These are phyloP conservation scores for Tolmerus cingulatus DNA, from an alignment of 2,888 invertebrate species.

Conservation along the genomic window DNA sequence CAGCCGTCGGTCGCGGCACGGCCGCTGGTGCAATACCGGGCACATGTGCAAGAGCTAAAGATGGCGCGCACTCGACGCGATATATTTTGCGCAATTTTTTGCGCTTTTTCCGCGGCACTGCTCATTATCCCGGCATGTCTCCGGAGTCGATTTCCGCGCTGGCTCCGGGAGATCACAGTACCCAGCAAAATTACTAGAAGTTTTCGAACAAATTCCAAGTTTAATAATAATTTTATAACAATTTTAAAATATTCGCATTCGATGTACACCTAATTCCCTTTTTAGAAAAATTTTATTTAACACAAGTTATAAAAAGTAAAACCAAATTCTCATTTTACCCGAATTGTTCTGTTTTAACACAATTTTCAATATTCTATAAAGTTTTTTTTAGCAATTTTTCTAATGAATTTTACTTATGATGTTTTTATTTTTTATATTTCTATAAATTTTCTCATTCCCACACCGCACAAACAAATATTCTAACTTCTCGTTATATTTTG, in stretches of 20 bases:
- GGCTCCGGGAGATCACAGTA: background rate
- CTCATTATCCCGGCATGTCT: constrained; percentile 1
- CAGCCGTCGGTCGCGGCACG: background rate
- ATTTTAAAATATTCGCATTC: background rate
- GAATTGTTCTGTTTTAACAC: too few relatives aligned
- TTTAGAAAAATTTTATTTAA: too few relatives aligned
- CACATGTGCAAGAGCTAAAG: background rate
- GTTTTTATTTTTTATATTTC: too few relatives aligned
- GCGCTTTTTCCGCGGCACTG: background rate
- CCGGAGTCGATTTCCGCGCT: background rate
- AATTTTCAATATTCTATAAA: too few relatives aligned
- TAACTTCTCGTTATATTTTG: too few relatives aligned
- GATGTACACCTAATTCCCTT: too few relatives aligned
- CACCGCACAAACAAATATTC: too few relatives aligned
- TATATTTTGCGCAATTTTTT: constrained; percentile 18
- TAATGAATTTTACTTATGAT: too few relatives aligned
- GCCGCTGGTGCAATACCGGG: background rate
- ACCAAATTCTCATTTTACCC: too few relatives aligned
- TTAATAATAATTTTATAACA: background rate
- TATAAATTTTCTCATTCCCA: too few relatives aligned
- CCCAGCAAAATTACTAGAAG: background rate
- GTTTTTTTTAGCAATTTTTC: too few relatives aligned
- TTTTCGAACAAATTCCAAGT: background rate
- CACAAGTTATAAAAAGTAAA: too few relatives aligned
- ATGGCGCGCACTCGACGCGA: constrained; percentile 17